phyloP scores from a whole-genome alignment of 2,888 invertebrate genomes.

The Drosophila nigritarsus region DNA sequence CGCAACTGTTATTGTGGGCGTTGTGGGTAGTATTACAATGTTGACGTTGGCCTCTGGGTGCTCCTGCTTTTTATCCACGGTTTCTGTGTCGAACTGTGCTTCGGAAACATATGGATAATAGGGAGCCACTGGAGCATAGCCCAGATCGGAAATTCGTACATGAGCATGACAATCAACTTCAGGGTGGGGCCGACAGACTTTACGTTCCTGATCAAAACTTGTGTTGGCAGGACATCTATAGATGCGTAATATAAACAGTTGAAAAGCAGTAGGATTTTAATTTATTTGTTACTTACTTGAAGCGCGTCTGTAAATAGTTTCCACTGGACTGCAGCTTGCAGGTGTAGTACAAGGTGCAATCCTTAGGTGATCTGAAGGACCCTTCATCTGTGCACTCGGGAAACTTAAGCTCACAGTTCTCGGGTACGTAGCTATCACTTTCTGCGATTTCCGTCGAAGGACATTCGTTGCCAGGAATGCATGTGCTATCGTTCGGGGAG shows the following conservation, averaged over 20 bases:
- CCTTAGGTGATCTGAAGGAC: conserved; percentile 81
- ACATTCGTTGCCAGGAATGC: conserved; percentile 76
- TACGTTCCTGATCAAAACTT: conserved; percentile 66
- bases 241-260: neutral
- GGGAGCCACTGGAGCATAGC: conserved; percentile 53
- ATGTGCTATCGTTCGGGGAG: conserved; percentile 76
- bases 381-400: conserved; percentile 83
- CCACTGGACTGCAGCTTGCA: conserved; percentile 82
- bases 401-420: conserved; percentile 80
- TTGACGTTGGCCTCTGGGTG: conserved; percentile 5
- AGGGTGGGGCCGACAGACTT: conserved; percentile 66
- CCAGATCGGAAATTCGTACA: conserved; percentile 53
- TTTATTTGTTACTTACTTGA: conserved; percentile 66
- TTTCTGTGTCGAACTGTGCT: conserved; percentile 8
- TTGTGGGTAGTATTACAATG: conserved; percentile 29
- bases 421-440: conserved; percentile 72
- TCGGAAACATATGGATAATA: conserved; percentile 46
- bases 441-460: conserved; percentile 79
- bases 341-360: conserved; percentile 85
- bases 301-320: conserved; percentile 83
- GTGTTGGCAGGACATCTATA: conserved; percentile 75
- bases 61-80: conserved; percentile 29
- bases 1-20: conserved; percentile 16
- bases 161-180: conserved; percentile 66
- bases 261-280: neutral